Base-by-base conservation (phyloP, 2,888 invertebrate genomes). In the Nomada fabriciana region DNA sequence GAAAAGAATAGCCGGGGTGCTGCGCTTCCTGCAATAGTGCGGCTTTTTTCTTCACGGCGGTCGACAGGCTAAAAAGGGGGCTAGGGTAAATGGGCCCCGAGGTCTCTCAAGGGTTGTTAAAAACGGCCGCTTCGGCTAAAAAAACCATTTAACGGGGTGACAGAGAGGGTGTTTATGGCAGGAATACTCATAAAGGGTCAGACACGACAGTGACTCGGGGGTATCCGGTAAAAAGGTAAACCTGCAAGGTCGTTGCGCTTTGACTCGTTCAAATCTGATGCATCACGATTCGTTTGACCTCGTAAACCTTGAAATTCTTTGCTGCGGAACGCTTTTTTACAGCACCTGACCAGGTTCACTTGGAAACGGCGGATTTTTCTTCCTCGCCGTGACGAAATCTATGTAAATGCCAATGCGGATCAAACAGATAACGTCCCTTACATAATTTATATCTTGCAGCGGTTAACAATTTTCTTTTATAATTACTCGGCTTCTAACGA, bases 11-110 rank as follows among this genome's bases (percentile, higher is more conserved):
- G 89, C 82, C 87, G 83, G 78, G 82, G 79, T 70, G 82, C 85
- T 84, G 88, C 89, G 86, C 88, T 94, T 94, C 94, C 94, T 93
- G 91, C 92, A 94, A 94, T 91, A 93, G 90, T 90, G 91, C 86
- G 92, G 93, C 91, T 90, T 91, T 90, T 90, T 82, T 89, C 87
- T 82, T 76, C 81, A 76, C 80, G 76, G 72, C 75, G 70, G 80
- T 61, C 74, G 76, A 53, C 23, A 47, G 59, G 20, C 73, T 63
- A 81, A 78, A 76, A 84, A 68, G 77, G 73, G 67, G 36, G 57
- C 29, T 63, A 77, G 74, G 76, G 73, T 75, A 50, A 76, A 59
- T 2, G 67, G 72, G 65, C 77, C 77, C 79, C 84, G 86, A 85
- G 89, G 89, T 89, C 91, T 85, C 85, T 91, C 89, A 93, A 93